phyloP scores from a whole-genome alignment of 2,113 vertebrate species.

The Paracanthobrama guichenoti region DNA sequence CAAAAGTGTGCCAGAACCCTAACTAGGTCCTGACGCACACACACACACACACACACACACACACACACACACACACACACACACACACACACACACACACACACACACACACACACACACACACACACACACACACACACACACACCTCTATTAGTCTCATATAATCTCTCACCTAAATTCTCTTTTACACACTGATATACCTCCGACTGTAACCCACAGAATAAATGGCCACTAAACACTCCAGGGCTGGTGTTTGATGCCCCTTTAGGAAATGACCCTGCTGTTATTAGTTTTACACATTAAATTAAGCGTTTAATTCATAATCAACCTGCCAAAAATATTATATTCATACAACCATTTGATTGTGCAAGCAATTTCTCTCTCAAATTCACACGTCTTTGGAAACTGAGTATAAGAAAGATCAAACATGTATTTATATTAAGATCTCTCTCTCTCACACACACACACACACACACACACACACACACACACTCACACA shows the following conservation, averaged over 20 bases:
- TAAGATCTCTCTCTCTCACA: background rate
- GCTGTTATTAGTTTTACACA: background rate
- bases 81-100: background rate
- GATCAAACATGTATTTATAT: conserved; percentile 4
- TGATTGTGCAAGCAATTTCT: background rate
- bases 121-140: background rate
- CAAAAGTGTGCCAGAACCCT: background rate
- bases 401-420: background rate
- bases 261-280: background rate
- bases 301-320: background rate
- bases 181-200: background rate
- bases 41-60: background rate
- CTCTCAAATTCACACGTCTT: background rate
- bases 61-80: background rate
- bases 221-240: background rate
- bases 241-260: background rate
- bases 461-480: background rate
- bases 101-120: background rate
- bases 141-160: background rate
- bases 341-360: background rate
- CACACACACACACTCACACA: background rate
- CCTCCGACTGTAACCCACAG: background rate
- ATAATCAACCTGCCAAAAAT: background rate
- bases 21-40: background rate
- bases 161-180: background rate